These are phyloP conservation scores for Ophonus ardosiacus DNA, from an alignment of 2,888 invertebrate genomes.

Conservation along the genomic window DNA sequence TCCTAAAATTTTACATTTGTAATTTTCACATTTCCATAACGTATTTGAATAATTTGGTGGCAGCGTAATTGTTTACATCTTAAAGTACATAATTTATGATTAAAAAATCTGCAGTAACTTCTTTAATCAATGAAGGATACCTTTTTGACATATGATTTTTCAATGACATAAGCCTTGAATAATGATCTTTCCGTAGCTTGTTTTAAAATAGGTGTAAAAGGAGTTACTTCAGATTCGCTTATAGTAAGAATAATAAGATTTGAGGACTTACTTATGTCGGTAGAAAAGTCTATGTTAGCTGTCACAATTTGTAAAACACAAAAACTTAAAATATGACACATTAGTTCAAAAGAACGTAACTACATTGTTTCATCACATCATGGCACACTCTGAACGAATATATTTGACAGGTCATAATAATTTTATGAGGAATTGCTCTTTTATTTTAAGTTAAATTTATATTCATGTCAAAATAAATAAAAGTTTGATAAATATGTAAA, in stretches of 20 bases:
- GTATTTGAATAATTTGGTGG: too few species aligned
- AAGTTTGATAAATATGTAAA: not conserved
- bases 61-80: too few species aligned
- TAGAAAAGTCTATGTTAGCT: constrained; percentile 15
- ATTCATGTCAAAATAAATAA: too few species aligned
- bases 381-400: constrained; percentile 18
- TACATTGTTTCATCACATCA: constrained; percentile 28
- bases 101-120: not conserved
- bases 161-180: not conserved
- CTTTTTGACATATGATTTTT: not conserved
- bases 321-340: constrained; percentile 59
- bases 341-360: constrained; percentile 32
- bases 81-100: too few species aligned
- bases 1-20: too few species aligned
- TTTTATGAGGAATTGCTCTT: too few species aligned
- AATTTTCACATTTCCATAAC: too few species aligned
- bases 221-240: not conserved
- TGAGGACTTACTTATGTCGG: constrained; percentile 14
- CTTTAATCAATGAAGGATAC: not conserved
- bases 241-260: not conserved
- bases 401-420: constrained; percentile 18
- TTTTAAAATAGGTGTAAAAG: not conserved
- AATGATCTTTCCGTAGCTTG: not conserved
- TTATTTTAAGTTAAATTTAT: too few species aligned
- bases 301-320: constrained; percentile 57